Base-by-base conservation (phyloP, 2,888 invertebrate genomes). In the Dastarcus helophoroides region DNA sequence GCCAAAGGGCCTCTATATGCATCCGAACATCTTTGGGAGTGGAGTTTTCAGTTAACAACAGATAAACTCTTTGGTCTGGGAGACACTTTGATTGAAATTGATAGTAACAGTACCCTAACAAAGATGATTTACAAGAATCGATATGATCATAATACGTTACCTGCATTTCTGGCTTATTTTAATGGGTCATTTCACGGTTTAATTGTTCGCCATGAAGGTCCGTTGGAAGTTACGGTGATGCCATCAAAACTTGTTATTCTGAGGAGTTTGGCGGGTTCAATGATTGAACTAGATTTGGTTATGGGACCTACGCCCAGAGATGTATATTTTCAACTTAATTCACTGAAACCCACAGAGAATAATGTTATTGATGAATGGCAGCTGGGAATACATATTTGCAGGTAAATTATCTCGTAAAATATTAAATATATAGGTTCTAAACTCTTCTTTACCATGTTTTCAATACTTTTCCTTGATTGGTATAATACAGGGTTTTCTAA, bases 1-100 rank as follows among this genome's bases (percentile, higher is more conserved):
- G 51, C 64, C 1, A 55, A 63, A 37, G 74, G 74, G 0, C 73
- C 76, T 0, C 39, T 74, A 1, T 70, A 76, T 35, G 67, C 71
- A 2, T 68, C 74, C 0, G 55, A 68, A 11, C 58, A 65, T 23
- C 75, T 72, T 42, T 74, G 73, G 73, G 75, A 76, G 50, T 63
- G 72, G 44, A 59, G 67, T 0, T 60, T 76, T 11, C 63, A 61
- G 38, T 42, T 76, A 17, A 68, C 68, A 0, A 58, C 67, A 11
- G 64, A 66, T 31, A 51, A 60, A 0, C 57, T 75, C 45, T 74
- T 65, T 36, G 76, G 75, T 1, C 52, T 76, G 2, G 72, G 69
- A 11, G 63, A 67, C 43, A 57, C 69, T 32, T 22, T 44, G 3
- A 48, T 53, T 3, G 62, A 64, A 6, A 53, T 42, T 10, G 41